Evolutionary conservation across 2,888 invertebrate species (phyloP).

Genomic region (Cantharis flavilabris): DNA sequence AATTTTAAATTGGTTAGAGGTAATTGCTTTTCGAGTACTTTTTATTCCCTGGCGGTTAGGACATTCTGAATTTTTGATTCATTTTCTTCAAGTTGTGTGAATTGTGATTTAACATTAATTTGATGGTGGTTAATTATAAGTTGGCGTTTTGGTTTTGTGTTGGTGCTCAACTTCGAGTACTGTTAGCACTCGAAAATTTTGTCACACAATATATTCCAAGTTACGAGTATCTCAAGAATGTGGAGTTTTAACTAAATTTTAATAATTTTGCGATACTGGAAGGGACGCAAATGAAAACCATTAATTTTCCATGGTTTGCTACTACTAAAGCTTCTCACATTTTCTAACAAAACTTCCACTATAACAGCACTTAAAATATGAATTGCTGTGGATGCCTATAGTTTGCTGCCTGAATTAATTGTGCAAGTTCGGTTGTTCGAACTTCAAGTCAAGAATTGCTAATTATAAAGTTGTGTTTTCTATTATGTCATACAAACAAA

Average conservation of each 20-base stretch:
- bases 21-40: neutral
- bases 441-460: constrained; percentile 15
- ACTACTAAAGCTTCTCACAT: constrained; percentile 7
- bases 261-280: constrained; percentile 2
- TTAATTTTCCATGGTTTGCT: constrained; percentile 11
- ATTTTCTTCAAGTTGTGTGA: neutral
- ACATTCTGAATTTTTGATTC: neutral
- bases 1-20: neutral
- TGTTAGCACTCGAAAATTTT: neutral
- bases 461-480: constrained; percentile 15
- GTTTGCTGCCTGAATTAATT: constrained; percentile 12
- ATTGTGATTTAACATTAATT: neutral
- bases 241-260: constrained; percentile 6
- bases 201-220: neutral
- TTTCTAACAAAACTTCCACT: constrained; percentile 14
- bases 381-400: constrained; percentile 14
- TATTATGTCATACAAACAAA: constrained; percentile 2
- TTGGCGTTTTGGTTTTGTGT: neutral
- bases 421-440: constrained; percentile 15
- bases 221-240: neutral
- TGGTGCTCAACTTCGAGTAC: neutral
- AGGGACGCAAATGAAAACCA: constrained; percentile 8
- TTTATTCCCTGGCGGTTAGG: neutral
- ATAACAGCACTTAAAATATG: constrained; percentile 16
- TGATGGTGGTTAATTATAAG: neutral